Evolutionary conservation across 1,140 invertebrate genomes (phyloP).

Genomic region (Hylaeus volcanicus): DNA sequence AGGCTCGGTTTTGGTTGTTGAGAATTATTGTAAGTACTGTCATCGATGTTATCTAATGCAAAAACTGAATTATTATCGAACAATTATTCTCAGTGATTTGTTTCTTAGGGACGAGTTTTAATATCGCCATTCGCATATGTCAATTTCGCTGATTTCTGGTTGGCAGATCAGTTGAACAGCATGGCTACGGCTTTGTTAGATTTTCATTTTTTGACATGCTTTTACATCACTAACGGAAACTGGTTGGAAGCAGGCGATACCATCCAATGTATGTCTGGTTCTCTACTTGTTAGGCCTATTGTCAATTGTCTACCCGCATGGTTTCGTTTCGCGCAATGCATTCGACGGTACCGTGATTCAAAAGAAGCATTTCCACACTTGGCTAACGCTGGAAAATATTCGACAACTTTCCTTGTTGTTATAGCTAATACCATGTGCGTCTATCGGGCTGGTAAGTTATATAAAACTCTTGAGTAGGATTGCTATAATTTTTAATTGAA

Average conservation of each 20-base stretch:
- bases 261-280: constrained; percentile 84
- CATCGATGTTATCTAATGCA: not conserved
- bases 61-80: not conserved
- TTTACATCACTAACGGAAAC: constrained; percentile 88
- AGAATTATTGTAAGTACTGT: constrained; percentile 86
- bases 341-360: constrained; percentile 95
- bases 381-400: constrained; percentile 99
- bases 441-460: constrained; percentile 83
- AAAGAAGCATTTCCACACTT: constrained; percentile 96
- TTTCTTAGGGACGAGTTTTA: constrained; percentile 89
- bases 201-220: constrained; percentile 95
- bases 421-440: constrained; percentile 90
- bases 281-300: constrained; percentile 86
- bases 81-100: constrained; percentile 14
- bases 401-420: constrained; percentile 97
- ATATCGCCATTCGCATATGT: constrained; percentile 97
- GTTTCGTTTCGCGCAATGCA: constrained; percentile 98
- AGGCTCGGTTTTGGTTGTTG: constrained; percentile 92
- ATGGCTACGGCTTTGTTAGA: constrained; percentile 94
- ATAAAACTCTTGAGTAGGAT: not conserved
- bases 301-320: constrained; percentile 96
- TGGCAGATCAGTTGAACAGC: constrained; percentile 99
- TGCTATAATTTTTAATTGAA: not conserved
- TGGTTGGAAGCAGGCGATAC: constrained; percentile 85
- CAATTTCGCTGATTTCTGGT: constrained; percentile 99